phyloP scores from a whole-genome alignment of 2,797 vertebrate species.

The Lepus townsendii region DNA sequence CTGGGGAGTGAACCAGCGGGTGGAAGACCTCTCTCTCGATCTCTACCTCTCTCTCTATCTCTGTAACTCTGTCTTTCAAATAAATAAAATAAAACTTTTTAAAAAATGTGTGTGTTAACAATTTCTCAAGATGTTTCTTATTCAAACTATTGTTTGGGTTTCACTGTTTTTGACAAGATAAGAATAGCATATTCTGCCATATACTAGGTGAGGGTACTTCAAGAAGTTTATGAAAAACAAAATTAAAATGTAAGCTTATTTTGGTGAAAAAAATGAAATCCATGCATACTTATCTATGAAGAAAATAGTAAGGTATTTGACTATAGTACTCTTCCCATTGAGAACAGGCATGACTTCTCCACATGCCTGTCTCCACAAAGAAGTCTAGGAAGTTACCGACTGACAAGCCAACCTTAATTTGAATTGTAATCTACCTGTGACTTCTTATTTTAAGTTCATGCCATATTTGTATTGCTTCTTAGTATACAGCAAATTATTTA shows the following conservation, averaged over 20 bases:
- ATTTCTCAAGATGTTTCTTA: not conserved
- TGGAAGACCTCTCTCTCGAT: too few relatives aligned
- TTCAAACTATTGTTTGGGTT: not conserved
- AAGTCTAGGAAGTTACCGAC: not conserved
- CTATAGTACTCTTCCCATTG: not conserved
- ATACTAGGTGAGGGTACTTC: too few relatives aligned
- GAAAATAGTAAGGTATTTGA: not conserved
- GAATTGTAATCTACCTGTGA: slow-evolving; percentile 11
- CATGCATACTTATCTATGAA: not conserved
- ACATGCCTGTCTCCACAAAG: not conserved
- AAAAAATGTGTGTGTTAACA: not conserved
- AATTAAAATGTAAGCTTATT: too few relatives aligned
- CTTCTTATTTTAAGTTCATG: not conserved
- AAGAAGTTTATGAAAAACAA: too few relatives aligned
- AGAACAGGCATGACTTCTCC: not conserved
- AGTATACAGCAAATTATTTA: not conserved
- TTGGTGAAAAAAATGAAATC: too few relatives aligned
- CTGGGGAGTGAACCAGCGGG: too few relatives aligned
- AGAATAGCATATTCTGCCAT: not conserved
- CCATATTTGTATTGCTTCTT: not conserved
- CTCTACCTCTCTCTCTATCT: too few relatives aligned
- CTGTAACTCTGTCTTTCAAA: too few relatives aligned
- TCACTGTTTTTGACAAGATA: not conserved
- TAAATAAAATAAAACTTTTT: too few relatives aligned
- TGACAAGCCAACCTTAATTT: not conserved